Evolutionary conservation across 2,888 invertebrate genomes (phyloP).

Genomic region (Drosophila lacicola): DNA sequence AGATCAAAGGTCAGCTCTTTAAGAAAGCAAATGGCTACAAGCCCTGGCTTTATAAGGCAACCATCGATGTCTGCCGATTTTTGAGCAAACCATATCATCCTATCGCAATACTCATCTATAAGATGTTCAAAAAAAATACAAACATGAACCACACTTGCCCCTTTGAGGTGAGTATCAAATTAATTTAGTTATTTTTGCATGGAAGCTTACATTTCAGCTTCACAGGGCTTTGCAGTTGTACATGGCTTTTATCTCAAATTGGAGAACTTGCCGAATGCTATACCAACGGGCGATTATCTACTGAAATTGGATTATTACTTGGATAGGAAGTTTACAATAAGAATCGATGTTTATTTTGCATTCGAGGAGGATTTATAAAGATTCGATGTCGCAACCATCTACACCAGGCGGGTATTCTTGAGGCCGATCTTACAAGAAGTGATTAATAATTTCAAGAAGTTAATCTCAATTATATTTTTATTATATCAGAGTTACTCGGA

Average conservation of each 20-base stretch:
- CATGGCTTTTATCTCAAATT: background rate
- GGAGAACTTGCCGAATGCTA: background rate
- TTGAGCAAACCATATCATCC: conserved; percentile 18
- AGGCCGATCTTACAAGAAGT: too few relatives aligned
- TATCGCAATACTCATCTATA: background rate
- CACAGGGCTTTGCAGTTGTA: background rate
- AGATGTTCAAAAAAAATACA: background rate
- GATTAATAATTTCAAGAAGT: too few relatives aligned
- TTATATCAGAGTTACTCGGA: too few relatives aligned
- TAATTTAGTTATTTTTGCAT: too few relatives aligned
- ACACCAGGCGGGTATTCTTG: too few relatives aligned
- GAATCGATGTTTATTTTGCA: too few relatives aligned
- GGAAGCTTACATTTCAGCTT: background rate
- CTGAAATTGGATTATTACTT: background rate
- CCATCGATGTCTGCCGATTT: conserved; percentile 21
- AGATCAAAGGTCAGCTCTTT: background rate
- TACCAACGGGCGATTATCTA: background rate
- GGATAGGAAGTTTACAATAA: too few relatives aligned
- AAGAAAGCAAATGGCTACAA: conserved; percentile 36
- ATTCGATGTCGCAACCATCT: too few relatives aligned
- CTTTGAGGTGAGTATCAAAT: conserved; percentile 18
- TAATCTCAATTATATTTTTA: too few relatives aligned
- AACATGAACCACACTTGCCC: conserved; percentile 36
- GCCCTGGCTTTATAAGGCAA: conserved; percentile 30
- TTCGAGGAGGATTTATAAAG: too few relatives aligned